Evolutionary conservation across 2,113 vertebrate species (phyloP).

Genomic region (Aegotheles bennettii): DNA sequence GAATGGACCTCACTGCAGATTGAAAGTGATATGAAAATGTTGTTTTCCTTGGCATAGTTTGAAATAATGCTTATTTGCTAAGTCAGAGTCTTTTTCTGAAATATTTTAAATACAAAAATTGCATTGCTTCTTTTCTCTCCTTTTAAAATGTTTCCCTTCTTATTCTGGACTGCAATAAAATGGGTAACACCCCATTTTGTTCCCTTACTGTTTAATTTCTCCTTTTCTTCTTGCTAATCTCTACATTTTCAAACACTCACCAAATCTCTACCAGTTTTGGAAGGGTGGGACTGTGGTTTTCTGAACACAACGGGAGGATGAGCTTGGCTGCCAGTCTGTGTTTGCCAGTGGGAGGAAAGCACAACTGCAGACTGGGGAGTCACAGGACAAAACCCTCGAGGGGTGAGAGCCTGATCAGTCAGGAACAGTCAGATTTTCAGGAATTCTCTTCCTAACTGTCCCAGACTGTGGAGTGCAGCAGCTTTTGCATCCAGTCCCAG

Average conservation of each 20-base stretch:
- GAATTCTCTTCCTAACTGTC: not conserved
- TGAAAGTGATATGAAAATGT: not conserved
- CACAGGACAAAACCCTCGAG: not conserved
- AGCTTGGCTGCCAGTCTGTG: not conserved
- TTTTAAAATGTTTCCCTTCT: constrained; percentile 20
- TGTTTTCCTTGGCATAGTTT: not conserved
- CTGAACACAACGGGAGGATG: not conserved
- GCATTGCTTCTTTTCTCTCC: constrained; percentile 15
- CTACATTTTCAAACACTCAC: not conserved
- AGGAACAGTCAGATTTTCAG: not conserved
- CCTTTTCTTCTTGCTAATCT: not conserved
- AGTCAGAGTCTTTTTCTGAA: not conserved
- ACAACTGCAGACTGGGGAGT: not conserved
- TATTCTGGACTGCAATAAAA: constrained; percentile 50
- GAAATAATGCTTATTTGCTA: not conserved
- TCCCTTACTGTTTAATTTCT: constrained; percentile 33
- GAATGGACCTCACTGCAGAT: not conserved
- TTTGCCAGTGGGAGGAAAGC: not conserved
- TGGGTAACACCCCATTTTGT: constrained; percentile 48
- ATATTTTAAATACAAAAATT: not conserved
- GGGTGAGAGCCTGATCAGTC: not conserved
- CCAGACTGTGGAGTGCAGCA: not conserved
- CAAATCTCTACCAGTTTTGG: not conserved
- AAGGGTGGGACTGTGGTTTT: not conserved
- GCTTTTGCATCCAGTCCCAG: not conserved